Evolutionary conservation across 2,888 invertebrate species (phyloP), one percentile per base, ranked within the genome.

Genomic region (Oscheius sp.): DNA sequence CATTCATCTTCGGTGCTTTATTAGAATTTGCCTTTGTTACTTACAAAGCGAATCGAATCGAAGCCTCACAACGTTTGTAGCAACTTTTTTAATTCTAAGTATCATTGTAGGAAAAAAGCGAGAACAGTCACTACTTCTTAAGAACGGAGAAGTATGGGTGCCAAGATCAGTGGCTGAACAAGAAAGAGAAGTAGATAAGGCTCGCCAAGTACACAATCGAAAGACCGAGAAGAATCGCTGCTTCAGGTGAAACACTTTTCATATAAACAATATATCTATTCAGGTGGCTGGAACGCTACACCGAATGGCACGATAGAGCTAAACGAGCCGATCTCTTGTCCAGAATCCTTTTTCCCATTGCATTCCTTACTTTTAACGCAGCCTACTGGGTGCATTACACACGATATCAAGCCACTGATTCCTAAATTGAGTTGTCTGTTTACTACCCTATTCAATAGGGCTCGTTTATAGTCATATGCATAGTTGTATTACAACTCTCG

Each of bases 21-120:
- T 93, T 98, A 76, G 98, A 98, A 92, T 98, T 98, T 90, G 97
- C 97, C 73, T 92, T 97, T 81, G 98, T 98, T 85, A 97, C 98
- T 92, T 97, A 97, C 90, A 84, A 88, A 59, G 84, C 86, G 0
- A 86, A 85, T 42, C 77, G 86, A 33, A 78, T 76, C 51, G 83
- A 83, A 68, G 75, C 75, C 0, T 70, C 70, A 2, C 70, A 74
- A 53, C 79, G 80, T 80, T 42, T 42, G 42, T 42, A 5, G 7
- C 7, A 42, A 21, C 21, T 21, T 21, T 21, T 21, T 21, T 21
- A 21, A 21, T 21, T 21, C 21, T 21, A 21, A 21, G 21, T 21
- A 21, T 21, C 21, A 21, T 13, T 70, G 13, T n/a, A 71, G 71
- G 55, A 58, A 63, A 63, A 51, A 48, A 65, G 9, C n/a, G 75